These are phyloP conservation scores for Leucosticte australis DNA, from an alignment of 2,113 vertebrate genomes.

Conservation along the genomic window DNA sequence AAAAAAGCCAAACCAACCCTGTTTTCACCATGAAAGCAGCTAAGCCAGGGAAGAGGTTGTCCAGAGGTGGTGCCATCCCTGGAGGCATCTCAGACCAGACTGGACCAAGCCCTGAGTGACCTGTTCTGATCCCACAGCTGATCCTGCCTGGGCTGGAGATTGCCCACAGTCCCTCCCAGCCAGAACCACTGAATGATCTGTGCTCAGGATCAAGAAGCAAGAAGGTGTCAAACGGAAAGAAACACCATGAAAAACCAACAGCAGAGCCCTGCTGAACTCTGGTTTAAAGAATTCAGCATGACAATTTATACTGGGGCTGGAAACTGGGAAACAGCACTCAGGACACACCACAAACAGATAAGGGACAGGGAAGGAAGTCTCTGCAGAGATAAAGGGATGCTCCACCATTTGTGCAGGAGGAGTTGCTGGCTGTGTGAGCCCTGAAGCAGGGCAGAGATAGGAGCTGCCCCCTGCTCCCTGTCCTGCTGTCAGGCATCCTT, in stretches of 20 bases:
- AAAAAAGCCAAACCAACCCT: not conserved
- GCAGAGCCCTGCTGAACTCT: not conserved
- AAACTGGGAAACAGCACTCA: not conserved
- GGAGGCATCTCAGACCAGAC: not conserved
- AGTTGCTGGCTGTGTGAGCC: not conserved
- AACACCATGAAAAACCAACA: not conserved
- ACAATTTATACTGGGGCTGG: not conserved
- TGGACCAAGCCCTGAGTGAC: not conserved
- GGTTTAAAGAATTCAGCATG: not conserved
- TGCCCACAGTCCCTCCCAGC: not conserved
- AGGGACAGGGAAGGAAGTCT: not conserved
- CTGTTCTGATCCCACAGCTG: not conserved
- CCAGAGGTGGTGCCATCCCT: not conserved
- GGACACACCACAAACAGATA: fast-evolving
- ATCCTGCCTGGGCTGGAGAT: not conserved
- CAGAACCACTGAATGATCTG: not conserved
- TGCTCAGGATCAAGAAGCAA: not conserved
- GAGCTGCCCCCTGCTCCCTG: not conserved
- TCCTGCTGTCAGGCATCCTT: not conserved
- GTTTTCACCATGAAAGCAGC: not conserved
- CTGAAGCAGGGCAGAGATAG: not conserved
- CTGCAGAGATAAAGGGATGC: not conserved
- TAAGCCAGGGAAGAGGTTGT: not conserved
- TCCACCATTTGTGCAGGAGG: not conserved
- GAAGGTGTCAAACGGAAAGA: not conserved